Evolutionary conservation across 2,113 vertebrate species (phyloP), one percentile per base, ranked within the genome.

Genomic region (Lophius piscatorius): DNA sequence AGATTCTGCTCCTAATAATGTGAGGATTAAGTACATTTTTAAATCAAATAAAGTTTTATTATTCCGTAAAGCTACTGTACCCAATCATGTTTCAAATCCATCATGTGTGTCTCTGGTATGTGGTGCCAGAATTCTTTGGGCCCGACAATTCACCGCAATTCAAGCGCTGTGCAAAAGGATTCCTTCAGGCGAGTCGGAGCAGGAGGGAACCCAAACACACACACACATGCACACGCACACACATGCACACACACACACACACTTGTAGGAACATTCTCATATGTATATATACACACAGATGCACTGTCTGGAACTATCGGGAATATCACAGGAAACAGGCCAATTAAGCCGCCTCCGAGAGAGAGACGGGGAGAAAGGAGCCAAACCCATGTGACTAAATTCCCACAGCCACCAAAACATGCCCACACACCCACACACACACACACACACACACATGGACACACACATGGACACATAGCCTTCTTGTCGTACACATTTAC

Each of bases 111-210:
- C 42, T 21, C 8, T 54, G 55, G 49, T 65, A 62, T 77, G 60
- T 52, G 29, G 35, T 34, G 34, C 44, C 62, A 38, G 20, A 41
- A 48, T 31, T 61, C 49, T 58, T 52, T 44, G 38, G 16, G 51
- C 26, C 29, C 8, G 20, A 56, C 51, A 76, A 41, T 57, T 34
- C 31, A 16, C 18, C 4, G 18, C 33, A 59, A 36, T 60, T 26
- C 21, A 35, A 38, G 33, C 47, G 22, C 39, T 31, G 39, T 26
- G 28, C 28, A 46, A 34, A 16, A 36, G 23, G 38, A 69, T 39
- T 72, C 40, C 59, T 57, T 10, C 11, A 55, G 63, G 63, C 54
- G 6, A 76, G 73, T 69, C 8, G 4, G 26, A 67, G 71, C 62
- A 63, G 0, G 63, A 55, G 35, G 5, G 10, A 29, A 40, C 36